Conservation (phyloP, 2,888 invertebrate species). For the Sarcophaga subvicina region DNA sequence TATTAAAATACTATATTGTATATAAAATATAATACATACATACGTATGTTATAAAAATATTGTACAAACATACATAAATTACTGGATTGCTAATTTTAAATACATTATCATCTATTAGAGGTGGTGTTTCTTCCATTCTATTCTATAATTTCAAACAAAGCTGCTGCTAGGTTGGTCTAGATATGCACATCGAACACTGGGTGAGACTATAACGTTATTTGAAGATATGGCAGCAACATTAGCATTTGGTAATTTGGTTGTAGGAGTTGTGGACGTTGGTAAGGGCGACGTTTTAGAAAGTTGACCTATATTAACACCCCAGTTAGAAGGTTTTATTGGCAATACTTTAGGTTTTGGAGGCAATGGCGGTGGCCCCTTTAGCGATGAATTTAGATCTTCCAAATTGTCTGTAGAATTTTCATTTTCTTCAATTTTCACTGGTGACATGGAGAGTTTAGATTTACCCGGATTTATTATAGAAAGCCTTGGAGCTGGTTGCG, state of each 20-base stretch:
- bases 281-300: slow-evolving; percentile 41
- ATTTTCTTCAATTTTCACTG: slow-evolving; percentile 62
- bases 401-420: slow-evolving; percentile 70
- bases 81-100: background rate
- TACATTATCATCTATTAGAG: background rate
- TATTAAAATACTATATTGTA: slow-evolving; percentile 9
- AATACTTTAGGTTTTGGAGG: slow-evolving; percentile 90
- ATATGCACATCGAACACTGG: slow-evolving; percentile 82
- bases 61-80: background rate
- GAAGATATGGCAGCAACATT: slow-evolving; percentile 70
- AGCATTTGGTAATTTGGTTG: slow-evolving; percentile 68
- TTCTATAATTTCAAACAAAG: slow-evolving; percentile 83
- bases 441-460: slow-evolving; percentile 45
- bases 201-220: slow-evolving; percentile 63
- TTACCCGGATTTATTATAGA: slow-evolving; percentile 68
- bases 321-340: slow-evolving; percentile 85
- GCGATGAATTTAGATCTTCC: slow-evolving; percentile 60
- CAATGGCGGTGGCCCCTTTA: slow-evolving; percentile 86
- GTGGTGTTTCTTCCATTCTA: background rate
- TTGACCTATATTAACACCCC: slow-evolving; percentile 79
- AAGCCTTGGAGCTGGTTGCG: slow-evolving; percentile 68
- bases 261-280: slow-evolving; percentile 45
- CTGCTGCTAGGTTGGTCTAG: slow-evolving; percentile 86
- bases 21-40: slow-evolving; percentile 36
- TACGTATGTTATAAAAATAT: slow-evolving; percentile 20